Evolutionary conservation across 2,113 vertebrate species (phyloP).

Genomic region (Marmota flaviventris): DNA sequence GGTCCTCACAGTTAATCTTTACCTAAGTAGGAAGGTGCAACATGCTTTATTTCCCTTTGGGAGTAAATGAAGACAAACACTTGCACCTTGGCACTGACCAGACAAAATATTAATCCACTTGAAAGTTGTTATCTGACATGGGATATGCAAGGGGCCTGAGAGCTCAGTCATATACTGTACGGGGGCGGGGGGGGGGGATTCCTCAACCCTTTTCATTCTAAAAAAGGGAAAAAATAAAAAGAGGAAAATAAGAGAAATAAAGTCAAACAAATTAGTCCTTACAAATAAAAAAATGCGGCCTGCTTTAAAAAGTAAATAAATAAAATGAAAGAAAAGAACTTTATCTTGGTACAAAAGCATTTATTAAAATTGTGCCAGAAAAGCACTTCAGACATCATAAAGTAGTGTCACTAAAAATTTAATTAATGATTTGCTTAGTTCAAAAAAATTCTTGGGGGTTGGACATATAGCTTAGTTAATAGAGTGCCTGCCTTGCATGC

Average conservation of each 20-base stretch:
- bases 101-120: constrained; percentile 85
- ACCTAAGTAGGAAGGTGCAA: constrained; percentile 83
- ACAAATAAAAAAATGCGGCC: not conserved
- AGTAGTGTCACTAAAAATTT: constrained; percentile 18
- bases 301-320: not conserved
- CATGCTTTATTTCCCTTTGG: constrained; percentile 66
- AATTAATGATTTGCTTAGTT: constrained; percentile 19
- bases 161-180: constrained; percentile 38
- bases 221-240: not conserved
- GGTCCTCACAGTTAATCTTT: constrained; percentile 86
- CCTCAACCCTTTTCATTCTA: not conserved
- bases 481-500: too few relatives aligned
- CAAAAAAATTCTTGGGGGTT: not conserved
- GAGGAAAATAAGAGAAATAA: not conserved
- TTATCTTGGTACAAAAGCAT: not conserved
- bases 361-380: constrained; percentile 34
- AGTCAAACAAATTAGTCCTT: constrained; percentile 34
- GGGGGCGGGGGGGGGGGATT: not conserved
- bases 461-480: too few relatives aligned
- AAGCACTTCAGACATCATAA: not conserved
- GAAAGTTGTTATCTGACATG: constrained; percentile 79
- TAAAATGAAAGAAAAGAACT: not conserved
- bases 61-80: constrained; percentile 77
- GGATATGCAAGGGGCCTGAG: constrained; percentile 3
- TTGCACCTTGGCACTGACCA: too few relatives aligned